Percentiles rank a stretch among this genome's conserved stretches.
Conservation (phyloP, 2,888 invertebrate species). For the Melanophora roralis region DNA sequence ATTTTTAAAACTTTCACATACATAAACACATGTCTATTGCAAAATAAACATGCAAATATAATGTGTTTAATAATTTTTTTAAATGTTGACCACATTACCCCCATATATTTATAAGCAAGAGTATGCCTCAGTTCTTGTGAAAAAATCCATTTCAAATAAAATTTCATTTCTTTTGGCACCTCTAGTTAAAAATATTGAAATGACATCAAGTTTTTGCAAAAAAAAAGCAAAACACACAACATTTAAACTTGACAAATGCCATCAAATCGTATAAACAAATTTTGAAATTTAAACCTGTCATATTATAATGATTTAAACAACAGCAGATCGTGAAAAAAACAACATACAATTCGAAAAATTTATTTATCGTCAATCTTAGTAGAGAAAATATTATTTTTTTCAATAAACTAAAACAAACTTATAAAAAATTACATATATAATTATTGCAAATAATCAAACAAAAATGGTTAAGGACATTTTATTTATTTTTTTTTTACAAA, state of each 20-base stretch:
- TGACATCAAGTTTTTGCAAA: conserved; percentile 50
- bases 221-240: too few relatives aligned
- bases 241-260: conserved; percentile 59
- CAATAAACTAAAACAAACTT: neutral
- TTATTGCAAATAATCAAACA: neutral
- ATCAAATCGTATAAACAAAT: conserved; percentile 55
- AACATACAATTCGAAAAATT: conserved; percentile 5
- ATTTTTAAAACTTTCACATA: too few relatives aligned
- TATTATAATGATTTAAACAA: conserved; percentile 48
- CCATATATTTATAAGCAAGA: neutral
- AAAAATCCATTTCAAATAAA: too few relatives aligned
- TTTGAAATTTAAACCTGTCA: conserved; percentile 58
- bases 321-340: neutral
- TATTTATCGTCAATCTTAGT: neutral
- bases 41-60: conserved; percentile 17
- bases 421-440: neutral
- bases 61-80: conserved; percentile 7
- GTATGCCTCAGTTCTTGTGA: too few relatives aligned
- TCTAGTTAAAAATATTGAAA: neutral
- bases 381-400: conserved; percentile 24
- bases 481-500: neutral
- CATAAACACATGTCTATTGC: conserved; percentile 36
- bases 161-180: neutral
- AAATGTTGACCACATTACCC: conserved; percentile 32
- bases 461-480: neutral